Evolutionary conservation across 2,888 invertebrate species (phyloP).

Genomic region (Taphrorychus bicolor): DNA sequence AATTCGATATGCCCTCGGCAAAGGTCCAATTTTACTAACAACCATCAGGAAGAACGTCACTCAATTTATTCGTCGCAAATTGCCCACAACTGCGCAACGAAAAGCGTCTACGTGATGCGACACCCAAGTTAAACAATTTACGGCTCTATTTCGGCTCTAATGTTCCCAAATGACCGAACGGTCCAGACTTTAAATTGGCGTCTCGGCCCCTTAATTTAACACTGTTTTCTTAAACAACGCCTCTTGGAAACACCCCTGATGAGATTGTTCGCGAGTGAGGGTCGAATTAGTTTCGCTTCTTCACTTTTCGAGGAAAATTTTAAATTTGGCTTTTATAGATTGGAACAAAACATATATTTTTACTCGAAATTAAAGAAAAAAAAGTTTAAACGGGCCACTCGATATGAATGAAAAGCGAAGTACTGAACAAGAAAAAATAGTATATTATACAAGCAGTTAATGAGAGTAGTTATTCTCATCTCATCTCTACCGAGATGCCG

Average conservation of each 20-base stretch:
- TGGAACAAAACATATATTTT: too few species aligned
- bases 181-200: conserved; percentile 28
- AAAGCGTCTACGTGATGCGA: conserved; percentile 22
- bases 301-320: background rate
- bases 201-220: conserved; percentile 14
- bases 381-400: too few species aligned
- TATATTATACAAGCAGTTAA: too few species aligned
- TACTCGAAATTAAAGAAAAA: too few species aligned
- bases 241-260: background rate
- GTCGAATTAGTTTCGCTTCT: background rate
- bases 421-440: too few species aligned
- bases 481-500: too few species aligned
- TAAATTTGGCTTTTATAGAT: background rate
- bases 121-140: conserved; percentile 31
- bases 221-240: conserved; percentile 6
- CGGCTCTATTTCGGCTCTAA: conserved; percentile 22
- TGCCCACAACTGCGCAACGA: conserved; percentile 8
- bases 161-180: conserved; percentile 19
- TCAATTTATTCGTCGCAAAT: conserved; percentile 20
- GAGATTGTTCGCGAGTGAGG: background rate
- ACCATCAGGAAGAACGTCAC: background rate
- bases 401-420: too few species aligned
- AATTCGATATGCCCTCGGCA: conserved; percentile 13
- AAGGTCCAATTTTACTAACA: background rate
- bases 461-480: too few species aligned